These are phyloP conservation scores for Sebastiscus albofasciatus DNA, from an alignment of 2,797 vertebrate species.

Conservation along the genomic window DNA sequence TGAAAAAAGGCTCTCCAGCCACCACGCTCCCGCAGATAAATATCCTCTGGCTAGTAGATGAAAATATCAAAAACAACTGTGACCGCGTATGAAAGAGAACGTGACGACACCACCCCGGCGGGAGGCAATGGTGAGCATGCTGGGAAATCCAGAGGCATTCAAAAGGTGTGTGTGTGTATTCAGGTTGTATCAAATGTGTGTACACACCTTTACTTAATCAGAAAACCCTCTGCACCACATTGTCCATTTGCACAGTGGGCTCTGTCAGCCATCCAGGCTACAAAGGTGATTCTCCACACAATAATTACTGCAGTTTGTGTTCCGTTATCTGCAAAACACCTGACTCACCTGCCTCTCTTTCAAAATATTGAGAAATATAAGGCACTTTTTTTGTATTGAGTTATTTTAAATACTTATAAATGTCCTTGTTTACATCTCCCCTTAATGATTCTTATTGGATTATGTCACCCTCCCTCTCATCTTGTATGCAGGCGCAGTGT, in stretches of 20 bases:
- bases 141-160: constrained; percentile 69
- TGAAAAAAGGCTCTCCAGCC: constrained; percentile 65
- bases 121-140: constrained; percentile 64
- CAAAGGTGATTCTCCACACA: constrained; percentile 12
- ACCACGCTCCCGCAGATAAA: constrained; percentile 75
- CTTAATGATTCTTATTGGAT: constrained; percentile 50
- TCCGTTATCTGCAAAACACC: neutral
- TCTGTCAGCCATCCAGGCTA: constrained; percentile 14
- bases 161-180: constrained; percentile 4
- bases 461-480: constrained; percentile 51
- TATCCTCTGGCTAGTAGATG: constrained; percentile 79
- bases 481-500: constrained; percentile 55
- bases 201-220: constrained; percentile 3
- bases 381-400: neutral
- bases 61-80: constrained; percentile 81
- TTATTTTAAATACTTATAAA: neutral
- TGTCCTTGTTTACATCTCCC: constrained; percentile 38
- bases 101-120: constrained; percentile 56
- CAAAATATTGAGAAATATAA: neutral
- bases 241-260: constrained; percentile 39
- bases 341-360: neutral
- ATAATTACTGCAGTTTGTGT: neutral
- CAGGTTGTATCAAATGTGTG: neutral
- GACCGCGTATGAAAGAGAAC: constrained; percentile 65
- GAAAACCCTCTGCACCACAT: constrained; percentile 9